These are phyloP conservation scores for Drosophila ustulata DNA, from an alignment of 2,888 invertebrate species.

Conservation along the genomic window DNA sequence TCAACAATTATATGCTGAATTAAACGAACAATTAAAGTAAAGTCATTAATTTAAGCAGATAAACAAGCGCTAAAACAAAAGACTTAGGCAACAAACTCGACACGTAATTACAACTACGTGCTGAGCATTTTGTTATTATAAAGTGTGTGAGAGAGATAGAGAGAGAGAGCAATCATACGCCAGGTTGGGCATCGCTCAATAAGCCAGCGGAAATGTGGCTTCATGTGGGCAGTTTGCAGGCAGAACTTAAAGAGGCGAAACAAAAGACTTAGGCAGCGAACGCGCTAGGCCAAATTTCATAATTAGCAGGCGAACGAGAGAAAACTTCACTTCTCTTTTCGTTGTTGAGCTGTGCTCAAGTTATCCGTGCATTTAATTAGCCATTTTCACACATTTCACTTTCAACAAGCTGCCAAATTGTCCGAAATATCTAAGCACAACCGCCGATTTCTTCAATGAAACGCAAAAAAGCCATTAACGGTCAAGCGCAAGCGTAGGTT, in stretches of 20 bases:
- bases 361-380: conserved; percentile 75
- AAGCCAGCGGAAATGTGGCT: conserved; percentile 56
- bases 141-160: background rate
- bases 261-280: conserved; percentile 68
- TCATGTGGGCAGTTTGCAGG: conserved; percentile 26
- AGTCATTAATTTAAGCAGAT: conserved; percentile 47
- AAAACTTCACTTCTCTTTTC: conserved; percentile 23
- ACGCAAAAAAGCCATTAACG: conserved; percentile 79
- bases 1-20: conserved; percentile 24
- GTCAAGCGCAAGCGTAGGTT: conserved; percentile 75
- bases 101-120: conserved; percentile 64
- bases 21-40: conserved; percentile 11
- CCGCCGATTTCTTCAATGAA: conserved; percentile 67
- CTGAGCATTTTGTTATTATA: conserved; percentile 48
- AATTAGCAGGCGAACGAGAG: conserved; percentile 59
- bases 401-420: conserved; percentile 80
- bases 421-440: conserved; percentile 41
- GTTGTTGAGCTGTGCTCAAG: conserved; percentile 28
- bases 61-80: conserved; percentile 61
- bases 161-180: conserved; percentile 37
- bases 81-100: conserved; percentile 73
- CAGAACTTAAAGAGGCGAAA: conserved; percentile 45
- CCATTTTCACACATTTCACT: conserved; percentile 80
- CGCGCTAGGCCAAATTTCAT: conserved; percentile 56
- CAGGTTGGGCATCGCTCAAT: conserved; percentile 54